phyloP scores from a whole-genome alignment of 2,113 vertebrate species.

The Oreochromis spilurus region DNA sequence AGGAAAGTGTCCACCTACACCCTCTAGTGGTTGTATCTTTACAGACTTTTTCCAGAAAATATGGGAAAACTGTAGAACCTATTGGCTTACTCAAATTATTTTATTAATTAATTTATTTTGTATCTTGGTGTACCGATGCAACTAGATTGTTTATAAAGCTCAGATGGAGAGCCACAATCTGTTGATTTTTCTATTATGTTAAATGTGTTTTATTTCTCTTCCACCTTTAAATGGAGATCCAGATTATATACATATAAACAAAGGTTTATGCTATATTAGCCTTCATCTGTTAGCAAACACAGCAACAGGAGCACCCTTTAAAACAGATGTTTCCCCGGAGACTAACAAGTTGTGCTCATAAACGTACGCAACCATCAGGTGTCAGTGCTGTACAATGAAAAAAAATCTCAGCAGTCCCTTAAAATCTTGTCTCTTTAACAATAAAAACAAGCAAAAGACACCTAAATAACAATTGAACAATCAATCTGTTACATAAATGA shows the following conservation, averaged over 20 bases:
- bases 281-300: neutral
- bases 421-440: neutral
- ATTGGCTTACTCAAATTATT: neutral
- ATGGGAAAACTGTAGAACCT: neutral
- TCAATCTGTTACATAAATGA: neutral
- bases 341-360: neutral
- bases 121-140: neutral
- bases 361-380: neutral
- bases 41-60: neutral
- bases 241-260: neutral
- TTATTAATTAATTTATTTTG: fast-evolving
- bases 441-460: neutral
- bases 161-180: neutral
- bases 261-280: neutral
- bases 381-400: conserved; percentile 10
- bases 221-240: neutral
- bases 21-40: neutral
- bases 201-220: neutral
- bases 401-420: neutral
- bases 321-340: neutral
- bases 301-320: neutral
- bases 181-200: neutral
- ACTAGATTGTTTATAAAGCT: neutral
- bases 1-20: neutral
- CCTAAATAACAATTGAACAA: neutral